Conservation (phyloP, 2,113 vertebrate species). For the Zosterops lateralis region DNA sequence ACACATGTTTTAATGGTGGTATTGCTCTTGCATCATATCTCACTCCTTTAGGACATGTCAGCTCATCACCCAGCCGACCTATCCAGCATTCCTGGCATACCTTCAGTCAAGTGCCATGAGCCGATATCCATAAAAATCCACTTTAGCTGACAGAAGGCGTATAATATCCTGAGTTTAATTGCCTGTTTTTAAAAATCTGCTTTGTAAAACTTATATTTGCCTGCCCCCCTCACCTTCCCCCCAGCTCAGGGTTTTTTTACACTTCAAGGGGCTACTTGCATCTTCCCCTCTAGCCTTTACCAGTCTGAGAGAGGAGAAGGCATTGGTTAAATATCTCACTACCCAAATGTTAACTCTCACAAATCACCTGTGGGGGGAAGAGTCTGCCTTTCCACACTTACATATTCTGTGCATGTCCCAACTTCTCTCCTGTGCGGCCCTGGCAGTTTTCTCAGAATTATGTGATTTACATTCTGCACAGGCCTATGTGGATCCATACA, state of each 20-base stretch:
- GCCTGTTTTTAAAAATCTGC: neutral
- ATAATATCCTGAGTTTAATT: conserved; percentile 1
- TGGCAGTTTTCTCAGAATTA: neutral
- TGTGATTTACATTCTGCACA: neutral
- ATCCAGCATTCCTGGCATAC: conserved; percentile 46
- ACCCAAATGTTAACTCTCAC: neutral
- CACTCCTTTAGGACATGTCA: conserved; percentile 12
- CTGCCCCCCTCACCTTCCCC: neutral
- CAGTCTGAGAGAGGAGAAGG: neutral
- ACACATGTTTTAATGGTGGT: neutral
- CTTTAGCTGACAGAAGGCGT: conserved; percentile 10
- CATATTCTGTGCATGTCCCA: neutral
- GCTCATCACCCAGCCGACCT: conserved; percentile 15
- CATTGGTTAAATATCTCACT: neutral
- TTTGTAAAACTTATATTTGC: conserved; percentile 3
- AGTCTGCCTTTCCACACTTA: neutral
- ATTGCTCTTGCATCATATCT: conserved; percentile 4
- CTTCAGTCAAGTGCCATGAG: conserved; percentile 9
- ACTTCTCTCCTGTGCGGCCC: neutral
- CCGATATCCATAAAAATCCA: conserved; percentile 46
- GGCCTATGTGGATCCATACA: neutral
- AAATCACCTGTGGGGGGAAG: neutral
- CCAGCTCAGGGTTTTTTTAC: neutral
- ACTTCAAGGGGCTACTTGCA: neutral
- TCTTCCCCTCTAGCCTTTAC: neutral